A percentile compares a stretch with the other conserved stretches of the same genome.
phyloP scores from a whole-genome alignment of 1,140 invertebrate genomes.

The Limonius californicus region DNA sequence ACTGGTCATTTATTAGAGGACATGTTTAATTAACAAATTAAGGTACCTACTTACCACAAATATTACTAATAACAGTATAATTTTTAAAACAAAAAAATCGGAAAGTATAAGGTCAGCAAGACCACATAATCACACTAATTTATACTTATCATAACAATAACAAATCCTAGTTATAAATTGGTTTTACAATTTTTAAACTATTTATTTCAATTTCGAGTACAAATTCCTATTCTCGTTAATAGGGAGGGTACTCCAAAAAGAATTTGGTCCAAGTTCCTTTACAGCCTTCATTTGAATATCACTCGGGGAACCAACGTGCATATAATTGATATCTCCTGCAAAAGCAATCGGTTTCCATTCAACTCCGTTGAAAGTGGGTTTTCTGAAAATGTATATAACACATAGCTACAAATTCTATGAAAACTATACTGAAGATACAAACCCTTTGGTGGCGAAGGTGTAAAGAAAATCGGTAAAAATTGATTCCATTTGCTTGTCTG shows the following conservation, averaged over 20 bases:
- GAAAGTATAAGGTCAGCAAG: too few relatives aligned
- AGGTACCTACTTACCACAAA: too few relatives aligned
- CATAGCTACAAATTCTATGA: background rate
- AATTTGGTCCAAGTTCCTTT: background rate
- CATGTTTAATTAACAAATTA: too few relatives aligned
- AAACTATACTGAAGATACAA: background rate
- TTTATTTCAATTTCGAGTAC: too few relatives aligned
- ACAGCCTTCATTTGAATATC: background rate
- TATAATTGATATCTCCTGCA: background rate
- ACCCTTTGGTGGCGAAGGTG: background rate
- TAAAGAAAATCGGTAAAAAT: background rate
- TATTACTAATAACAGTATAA: too few relatives aligned
- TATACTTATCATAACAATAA: too few relatives aligned
- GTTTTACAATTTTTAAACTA: too few relatives aligned
- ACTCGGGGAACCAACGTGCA: background rate
- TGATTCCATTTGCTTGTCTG: background rate
- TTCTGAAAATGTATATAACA: background rate
- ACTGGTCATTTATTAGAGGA: too few relatives aligned
- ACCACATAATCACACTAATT: too few relatives aligned
- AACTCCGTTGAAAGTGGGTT: background rate
- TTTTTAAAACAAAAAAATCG: too few relatives aligned
- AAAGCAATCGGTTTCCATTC: background rate
- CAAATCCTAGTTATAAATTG: too few relatives aligned
- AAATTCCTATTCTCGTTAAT: background rate
- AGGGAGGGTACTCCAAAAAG: constrained; percentile 1